phyloP scores from a whole-genome alignment of 2,113 vertebrate genomes.

The Peromyscus maniculatus region DNA sequence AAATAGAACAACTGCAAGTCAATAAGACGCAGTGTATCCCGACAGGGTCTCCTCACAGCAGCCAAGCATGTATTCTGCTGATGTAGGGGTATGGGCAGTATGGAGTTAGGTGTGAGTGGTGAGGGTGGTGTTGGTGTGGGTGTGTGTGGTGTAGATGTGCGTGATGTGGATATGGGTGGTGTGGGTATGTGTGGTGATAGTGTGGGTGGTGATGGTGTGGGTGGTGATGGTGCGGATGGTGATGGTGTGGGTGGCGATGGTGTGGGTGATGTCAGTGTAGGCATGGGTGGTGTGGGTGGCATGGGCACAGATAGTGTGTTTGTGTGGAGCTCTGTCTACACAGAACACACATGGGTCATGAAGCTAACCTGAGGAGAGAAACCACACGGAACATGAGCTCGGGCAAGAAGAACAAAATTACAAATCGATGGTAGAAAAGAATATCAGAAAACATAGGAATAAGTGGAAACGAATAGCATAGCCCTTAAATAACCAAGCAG shows the following conservation, averaged over 20 bases:
- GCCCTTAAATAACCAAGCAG: neutral
- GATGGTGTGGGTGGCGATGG: too few relatives aligned
- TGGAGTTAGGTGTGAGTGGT: neutral
- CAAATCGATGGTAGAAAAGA: neutral
- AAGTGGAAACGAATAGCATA: neutral
- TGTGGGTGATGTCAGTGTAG: neutral
- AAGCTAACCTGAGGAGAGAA: neutral
- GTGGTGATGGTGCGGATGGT: too few relatives aligned
- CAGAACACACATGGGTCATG: neutral
- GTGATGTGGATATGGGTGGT: too few relatives aligned
- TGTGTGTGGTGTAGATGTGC: neutral
- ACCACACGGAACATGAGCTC: neutral
- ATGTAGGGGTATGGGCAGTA: neutral
- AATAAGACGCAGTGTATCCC: too few relatives aligned
- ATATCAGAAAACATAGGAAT: neutral
- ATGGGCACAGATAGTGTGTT: neutral
- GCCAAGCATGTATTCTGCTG: too few relatives aligned
- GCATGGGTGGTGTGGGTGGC: neutral
- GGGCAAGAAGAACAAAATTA: neutral
- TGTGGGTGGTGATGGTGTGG: too few relatives aligned
- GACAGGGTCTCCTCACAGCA: neutral
- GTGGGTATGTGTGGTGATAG: too few relatives aligned
- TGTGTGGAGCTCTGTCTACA: neutral
- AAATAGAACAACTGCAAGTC: too few relatives aligned
- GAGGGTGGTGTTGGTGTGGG: too few relatives aligned